Evolutionary conservation across 2,888 invertebrate genomes (phyloP).

Genomic region (Heliconius sara): DNA sequence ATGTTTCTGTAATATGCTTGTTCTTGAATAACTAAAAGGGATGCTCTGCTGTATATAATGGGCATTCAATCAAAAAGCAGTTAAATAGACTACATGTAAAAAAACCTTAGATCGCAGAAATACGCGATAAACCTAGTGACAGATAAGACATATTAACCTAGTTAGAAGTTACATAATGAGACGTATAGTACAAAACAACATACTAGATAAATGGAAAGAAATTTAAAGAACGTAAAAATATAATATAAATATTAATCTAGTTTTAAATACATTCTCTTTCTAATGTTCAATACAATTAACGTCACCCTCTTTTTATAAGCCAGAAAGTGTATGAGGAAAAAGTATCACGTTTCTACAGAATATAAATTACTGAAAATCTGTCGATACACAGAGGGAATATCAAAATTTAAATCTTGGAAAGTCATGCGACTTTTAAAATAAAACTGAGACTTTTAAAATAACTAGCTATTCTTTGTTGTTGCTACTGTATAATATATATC

Average conservation of each 20-base stretch:
- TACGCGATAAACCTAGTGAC: constrained; percentile 19
- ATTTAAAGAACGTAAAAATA: background rate
- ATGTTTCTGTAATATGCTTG: background rate
- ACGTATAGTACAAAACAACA: constrained; percentile 10
- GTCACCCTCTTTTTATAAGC: background rate
- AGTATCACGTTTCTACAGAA: constrained; percentile 2
- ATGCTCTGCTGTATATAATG: background rate
- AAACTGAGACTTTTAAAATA: background rate
- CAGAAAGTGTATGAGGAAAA: constrained; percentile 14
- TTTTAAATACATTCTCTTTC: background rate
- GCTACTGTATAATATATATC: background rate
- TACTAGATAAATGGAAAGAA: constrained; percentile 4
- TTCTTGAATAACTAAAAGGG: background rate
- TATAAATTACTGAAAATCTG: background rate
- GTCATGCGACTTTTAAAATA: background rate
- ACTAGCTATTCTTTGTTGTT: background rate
- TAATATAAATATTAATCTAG: constrained; percentile 4
- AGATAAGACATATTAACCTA: constrained; percentile 39
- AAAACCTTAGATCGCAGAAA: constrained; percentile 12
- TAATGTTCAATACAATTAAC: constrained; percentile 8
- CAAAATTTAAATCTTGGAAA: background rate
- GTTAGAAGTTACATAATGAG: constrained; percentile 42
- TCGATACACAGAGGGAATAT: background rate
- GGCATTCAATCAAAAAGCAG: background rate
- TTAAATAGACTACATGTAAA: background rate